phyloP scores from a whole-genome alignment of 2,888 invertebrate species.

The Pimpla rufipes region DNA sequence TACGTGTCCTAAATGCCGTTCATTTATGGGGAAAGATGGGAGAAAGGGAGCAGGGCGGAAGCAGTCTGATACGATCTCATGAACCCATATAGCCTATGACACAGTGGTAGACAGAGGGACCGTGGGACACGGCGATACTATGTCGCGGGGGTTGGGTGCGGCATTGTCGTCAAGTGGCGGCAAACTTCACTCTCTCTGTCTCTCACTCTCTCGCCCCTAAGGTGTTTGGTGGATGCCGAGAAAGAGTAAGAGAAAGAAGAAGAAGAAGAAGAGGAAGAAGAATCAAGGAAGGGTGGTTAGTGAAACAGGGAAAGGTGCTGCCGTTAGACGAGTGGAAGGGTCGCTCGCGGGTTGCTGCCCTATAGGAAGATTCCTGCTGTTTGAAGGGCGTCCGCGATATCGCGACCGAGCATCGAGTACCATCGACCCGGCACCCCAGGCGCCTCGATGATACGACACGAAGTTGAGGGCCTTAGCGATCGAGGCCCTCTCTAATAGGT shows the following conservation, averaged over 20 bases:
- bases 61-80: conserved; percentile 44
- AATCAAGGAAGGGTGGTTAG: conserved; percentile 51
- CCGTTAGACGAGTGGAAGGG: conserved; percentile 22
- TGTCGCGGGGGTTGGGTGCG: conserved; percentile 71
- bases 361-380: conserved; percentile 28
- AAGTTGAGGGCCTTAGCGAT: conserved; percentile 55
- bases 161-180: conserved; percentile 80
- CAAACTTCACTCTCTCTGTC: conserved; percentile 3
- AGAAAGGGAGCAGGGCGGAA: conserved; percentile 27
- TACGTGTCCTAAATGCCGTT: conserved; percentile 29
- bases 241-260: background rate
- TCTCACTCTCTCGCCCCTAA: conserved; percentile 1
- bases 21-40: background rate
- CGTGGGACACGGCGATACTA: conserved; percentile 67
- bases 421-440: conserved; percentile 79
- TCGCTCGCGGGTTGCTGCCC: background rate
- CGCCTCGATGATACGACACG: conserved; percentile 81
- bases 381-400: conserved; percentile 58
- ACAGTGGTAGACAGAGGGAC: conserved; percentile 73
- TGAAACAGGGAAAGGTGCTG: conserved; percentile 51
- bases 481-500: conserved; percentile 54
- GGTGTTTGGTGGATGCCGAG: conserved; percentile 30
- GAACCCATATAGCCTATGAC: conserved; percentile 68
- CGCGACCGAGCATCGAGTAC: conserved; percentile 75
- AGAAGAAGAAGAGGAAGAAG: background rate